Conservation (phyloP, 1,140 invertebrate species). For the Bacillus rossius region DNA sequence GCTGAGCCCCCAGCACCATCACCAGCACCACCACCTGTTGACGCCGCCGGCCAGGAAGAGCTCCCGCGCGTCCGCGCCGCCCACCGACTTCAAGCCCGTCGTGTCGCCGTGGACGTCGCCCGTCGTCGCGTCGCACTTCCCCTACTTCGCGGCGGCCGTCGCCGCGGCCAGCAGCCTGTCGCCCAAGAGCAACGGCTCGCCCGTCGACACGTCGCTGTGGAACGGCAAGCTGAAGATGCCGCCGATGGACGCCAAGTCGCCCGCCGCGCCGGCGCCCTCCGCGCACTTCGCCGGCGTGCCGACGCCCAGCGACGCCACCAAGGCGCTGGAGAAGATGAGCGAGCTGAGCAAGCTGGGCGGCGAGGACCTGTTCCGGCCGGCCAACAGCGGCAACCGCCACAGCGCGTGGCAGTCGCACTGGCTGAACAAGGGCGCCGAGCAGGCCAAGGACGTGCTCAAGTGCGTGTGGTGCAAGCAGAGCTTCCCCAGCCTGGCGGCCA, state of each 20-base stretch:
- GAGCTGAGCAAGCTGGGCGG: conserved; percentile 79
- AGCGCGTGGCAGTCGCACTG: conserved; percentile 93
- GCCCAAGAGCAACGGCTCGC: conserved; percentile 54
- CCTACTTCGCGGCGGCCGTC: conserved; percentile 75
- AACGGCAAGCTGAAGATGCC: conserved; percentile 72
- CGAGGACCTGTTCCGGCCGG: conserved; percentile 62
- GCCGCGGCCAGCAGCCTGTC: conserved; percentile 65
- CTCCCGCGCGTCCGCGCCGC: conserved; percentile 35
- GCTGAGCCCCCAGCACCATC: conserved; percentile 17
- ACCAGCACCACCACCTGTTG: conserved; percentile 3
- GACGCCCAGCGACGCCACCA: conserved; percentile 70
- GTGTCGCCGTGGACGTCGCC: conserved; percentile 71
- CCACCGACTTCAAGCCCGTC: conserved; percentile 55
- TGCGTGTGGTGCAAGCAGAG: conserved; percentile 96
- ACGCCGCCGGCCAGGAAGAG: conserved; percentile 23
- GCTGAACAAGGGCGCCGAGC: conserved; percentile 89
- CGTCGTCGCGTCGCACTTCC: conserved; percentile 66
- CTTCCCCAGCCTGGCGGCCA: conserved; percentile 80
- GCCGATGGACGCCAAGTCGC: conserved; percentile 16
- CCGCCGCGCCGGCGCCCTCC: conserved; percentile 3
- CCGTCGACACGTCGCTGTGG: conserved; percentile 50
- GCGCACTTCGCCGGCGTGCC: conserved; percentile 37
- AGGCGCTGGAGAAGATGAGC: conserved; percentile 88
- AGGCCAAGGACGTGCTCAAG: conserved; percentile 89
- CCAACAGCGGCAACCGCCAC: conserved; percentile 51